Base-by-base conservation (phyloP, 2,888 invertebrate genomes). In the Anoncus sp. region DNA sequence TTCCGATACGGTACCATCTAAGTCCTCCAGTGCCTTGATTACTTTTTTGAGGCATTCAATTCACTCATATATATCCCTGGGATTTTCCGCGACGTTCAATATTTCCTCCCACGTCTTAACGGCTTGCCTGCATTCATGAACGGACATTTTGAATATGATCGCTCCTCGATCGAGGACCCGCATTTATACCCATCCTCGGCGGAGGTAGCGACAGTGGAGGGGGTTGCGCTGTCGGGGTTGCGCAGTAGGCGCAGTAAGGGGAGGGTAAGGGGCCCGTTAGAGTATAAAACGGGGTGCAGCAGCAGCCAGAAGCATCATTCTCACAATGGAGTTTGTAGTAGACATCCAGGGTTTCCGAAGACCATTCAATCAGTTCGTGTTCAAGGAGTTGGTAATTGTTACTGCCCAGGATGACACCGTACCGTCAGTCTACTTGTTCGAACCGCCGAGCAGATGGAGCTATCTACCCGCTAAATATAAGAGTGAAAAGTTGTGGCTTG, bases 331-430 rank as follows among this genome's bases (percentile, higher is more conserved):
- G 38, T 38, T 38, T 12, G 10, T 38, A 6, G 38, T 73, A 3
- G 75, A 80, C 27, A 40, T 75, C 14, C 73, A 78, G 51, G 73
- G 71, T 40, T 73, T 78, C 66, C 51, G 73, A 38, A 22, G n/a
- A 12, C 45, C 69, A 12, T 7, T 35, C 27, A 69, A 78, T 35
- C 59, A 70, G 10, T 76, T 80, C 27, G 35, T 80, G 3, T 45
- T 65, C 27, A 78, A 80, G 27, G 77, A 75, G 57, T 7, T 78
- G 10, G 38, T 12, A 10, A 10, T 38, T 10, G 12, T 38, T 38
- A 2, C 38, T 10, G 10, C 10, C 38, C 9, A 38, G 12, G 7
- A 38, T 12, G 38, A 10, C 10, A 12, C 38, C 38, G 5, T 38
- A 38, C 38, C 38, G 38, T 38, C 38, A 38, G 38, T 38, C 38